phyloP scores from a whole-genome alignment of 2,888 invertebrate genomes.

The Pimpla rufipes region DNA sequence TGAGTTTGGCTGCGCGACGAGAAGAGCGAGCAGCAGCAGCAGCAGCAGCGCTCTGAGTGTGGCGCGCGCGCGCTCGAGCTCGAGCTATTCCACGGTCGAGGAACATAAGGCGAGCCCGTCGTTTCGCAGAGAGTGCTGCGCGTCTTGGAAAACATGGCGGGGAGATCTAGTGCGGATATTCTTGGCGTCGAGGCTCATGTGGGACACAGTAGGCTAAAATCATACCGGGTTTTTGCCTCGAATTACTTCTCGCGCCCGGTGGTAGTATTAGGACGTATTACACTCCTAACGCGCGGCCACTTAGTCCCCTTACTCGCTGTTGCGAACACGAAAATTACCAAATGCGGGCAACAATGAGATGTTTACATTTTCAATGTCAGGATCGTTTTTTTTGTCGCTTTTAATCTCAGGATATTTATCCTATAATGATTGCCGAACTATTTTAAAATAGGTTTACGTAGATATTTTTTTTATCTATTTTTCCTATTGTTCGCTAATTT shows the following conservation, averaged over 20 bases:
- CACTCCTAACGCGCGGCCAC: not conserved
- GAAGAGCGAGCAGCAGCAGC: not conserved
- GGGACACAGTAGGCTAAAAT: constrained; percentile 72
- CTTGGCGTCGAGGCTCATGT: constrained; percentile 76
- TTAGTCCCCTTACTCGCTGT: not conserved
- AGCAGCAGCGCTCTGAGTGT: too few relatives aligned
- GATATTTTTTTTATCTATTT: too few relatives aligned
- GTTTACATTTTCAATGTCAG: too few relatives aligned
- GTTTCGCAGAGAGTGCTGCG: constrained; percentile 40
- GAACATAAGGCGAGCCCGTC: constrained; percentile 49
- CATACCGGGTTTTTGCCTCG: constrained; percentile 69
- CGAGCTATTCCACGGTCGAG: constrained; percentile 57
- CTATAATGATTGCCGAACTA: too few relatives aligned
- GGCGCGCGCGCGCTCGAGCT: constrained; percentile 7
- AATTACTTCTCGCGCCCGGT: constrained; percentile 67
- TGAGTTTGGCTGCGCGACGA: constrained; percentile 32
- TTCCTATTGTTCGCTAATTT: too few relatives aligned
- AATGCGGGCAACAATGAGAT: not conserved
- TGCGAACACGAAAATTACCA: not conserved
- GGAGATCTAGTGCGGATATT: constrained; percentile 75
- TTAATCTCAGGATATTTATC: too few relatives aligned
- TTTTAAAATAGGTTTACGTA: too few relatives aligned
- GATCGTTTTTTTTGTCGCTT: too few relatives aligned
- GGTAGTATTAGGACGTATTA: constrained; percentile 51
- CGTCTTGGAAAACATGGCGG: constrained; percentile 57